Conservation (phyloP, 2,113 vertebrate genomes). For the Saccopteryx leptura region DNA sequence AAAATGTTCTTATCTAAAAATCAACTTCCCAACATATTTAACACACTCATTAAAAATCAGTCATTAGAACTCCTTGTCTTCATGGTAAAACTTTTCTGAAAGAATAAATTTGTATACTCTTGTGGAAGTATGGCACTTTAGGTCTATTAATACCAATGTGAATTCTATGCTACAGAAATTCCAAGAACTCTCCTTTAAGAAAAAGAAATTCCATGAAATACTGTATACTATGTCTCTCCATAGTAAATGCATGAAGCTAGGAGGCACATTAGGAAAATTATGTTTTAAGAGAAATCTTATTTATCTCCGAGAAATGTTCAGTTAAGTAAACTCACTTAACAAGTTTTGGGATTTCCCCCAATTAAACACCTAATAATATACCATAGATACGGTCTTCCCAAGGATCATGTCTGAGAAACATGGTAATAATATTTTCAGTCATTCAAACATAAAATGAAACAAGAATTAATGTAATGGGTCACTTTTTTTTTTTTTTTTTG, state of each 20-base stretch:
- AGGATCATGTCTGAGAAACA: not conserved
- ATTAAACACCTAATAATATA: slow-evolving; percentile 26
- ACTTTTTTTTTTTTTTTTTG: not conserved
- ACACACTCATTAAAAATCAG: not conserved
- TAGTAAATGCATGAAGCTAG: not conserved
- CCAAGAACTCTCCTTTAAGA: not conserved
- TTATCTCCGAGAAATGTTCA: not conserved
- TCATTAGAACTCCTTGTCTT: not conserved
- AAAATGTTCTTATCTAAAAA: slow-evolving; percentile 25
- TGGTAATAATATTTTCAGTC: not conserved
- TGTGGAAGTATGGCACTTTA: not conserved
- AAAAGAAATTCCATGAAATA: not conserved
- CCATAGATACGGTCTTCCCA: not conserved
- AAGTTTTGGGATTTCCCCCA: not conserved
- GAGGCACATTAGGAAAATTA: not conserved
- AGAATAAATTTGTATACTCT: not conserved
- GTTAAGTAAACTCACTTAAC: not conserved
- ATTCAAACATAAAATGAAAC: slow-evolving; percentile 9
- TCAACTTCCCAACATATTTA: not conserved
- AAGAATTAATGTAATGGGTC: not conserved
- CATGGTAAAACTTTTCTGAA: not conserved
- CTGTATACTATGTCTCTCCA: not conserved
- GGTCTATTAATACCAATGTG: not conserved
- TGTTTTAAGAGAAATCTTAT: not conserved
- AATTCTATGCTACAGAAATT: not conserved